Evolutionary conservation across 2,113 vertebrate species (phyloP).

Genomic region (Hippocampus zosterae): DNA sequence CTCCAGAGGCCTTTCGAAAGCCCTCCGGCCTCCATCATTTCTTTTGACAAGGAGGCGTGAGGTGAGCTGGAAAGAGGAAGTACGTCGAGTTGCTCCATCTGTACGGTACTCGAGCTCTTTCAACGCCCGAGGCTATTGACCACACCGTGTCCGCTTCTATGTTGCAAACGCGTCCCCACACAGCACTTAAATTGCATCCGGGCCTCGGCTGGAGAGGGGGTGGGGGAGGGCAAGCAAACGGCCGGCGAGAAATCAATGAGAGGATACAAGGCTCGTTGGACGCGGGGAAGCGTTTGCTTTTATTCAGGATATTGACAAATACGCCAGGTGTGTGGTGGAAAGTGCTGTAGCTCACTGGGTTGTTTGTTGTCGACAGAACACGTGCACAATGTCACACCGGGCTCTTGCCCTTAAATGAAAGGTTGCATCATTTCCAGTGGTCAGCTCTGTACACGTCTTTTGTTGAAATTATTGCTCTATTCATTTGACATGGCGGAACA

Average conservation of each 20-base stretch:
- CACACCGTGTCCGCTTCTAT: conserved; percentile 61
- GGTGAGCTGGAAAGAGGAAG: conserved; percentile 68
- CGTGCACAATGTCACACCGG: conserved; percentile 32
- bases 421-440: not conserved
- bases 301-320: conserved; percentile 61
- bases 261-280: conserved; percentile 62
- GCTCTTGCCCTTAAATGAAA: conserved; percentile 8
- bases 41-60: conserved; percentile 65
- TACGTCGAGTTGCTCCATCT: conserved; percentile 48
- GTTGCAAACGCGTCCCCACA: conserved; percentile 58
- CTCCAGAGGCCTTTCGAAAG: conserved; percentile 46
- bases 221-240: conserved; percentile 51
- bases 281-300: conserved; percentile 52
- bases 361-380: conserved; percentile 35
- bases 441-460: not conserved
- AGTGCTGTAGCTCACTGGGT: conserved; percentile 42
- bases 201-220: conserved; percentile 49
- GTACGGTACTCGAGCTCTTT: conserved; percentile 62
- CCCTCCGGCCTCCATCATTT: conserved; percentile 57
- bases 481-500: not conserved
- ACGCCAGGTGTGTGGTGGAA: conserved; percentile 59
- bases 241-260: conserved; percentile 64
- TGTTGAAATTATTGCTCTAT: not conserved
- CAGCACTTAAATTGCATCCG: conserved; percentile 68
- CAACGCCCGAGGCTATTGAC: conserved; percentile 64